Conservation (phyloP, 2,797 vertebrate species). For the Hapalemur alaotrensis region DNA sequence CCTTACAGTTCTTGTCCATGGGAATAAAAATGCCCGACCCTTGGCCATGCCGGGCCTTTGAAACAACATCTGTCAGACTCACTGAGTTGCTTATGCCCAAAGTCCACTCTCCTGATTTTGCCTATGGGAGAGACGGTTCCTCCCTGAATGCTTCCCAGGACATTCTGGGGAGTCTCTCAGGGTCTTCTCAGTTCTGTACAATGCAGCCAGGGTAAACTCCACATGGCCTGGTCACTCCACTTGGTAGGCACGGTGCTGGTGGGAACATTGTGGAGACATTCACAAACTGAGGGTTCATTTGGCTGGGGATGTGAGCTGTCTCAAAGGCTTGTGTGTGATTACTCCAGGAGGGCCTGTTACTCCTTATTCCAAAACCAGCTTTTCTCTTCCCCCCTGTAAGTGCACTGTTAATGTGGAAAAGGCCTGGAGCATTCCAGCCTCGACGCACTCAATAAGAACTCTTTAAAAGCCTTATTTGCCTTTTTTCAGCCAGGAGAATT, state of each 20-base stretch:
- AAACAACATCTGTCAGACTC: not conserved
- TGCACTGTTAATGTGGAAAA: slow-evolving; percentile 57
- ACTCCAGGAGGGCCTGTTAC: not conserved
- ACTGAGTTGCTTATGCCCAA: not conserved
- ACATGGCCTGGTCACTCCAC: not conserved
- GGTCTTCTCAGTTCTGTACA: not conserved
- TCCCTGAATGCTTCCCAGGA: not conserved
- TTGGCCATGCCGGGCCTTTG: not conserved
- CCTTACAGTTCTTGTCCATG: not conserved
- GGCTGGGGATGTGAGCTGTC: not conserved
- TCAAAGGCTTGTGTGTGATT: not conserved
- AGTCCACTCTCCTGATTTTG: not conserved
- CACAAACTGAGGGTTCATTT: not conserved
- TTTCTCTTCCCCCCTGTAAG: not conserved
- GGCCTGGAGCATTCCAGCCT: slow-evolving; percentile 35
- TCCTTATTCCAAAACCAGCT: not conserved
- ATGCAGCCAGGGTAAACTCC: not conserved
- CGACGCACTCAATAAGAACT: slow-evolving; percentile 39
- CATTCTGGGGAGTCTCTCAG: not conserved
- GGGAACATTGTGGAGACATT: not conserved
- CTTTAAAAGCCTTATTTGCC: slow-evolving; percentile 48
- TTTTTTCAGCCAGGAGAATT: slow-evolving; percentile 52
- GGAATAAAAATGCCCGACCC: not conserved
- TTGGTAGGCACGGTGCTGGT: not conserved
- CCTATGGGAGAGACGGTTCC: not conserved